phyloP scores from a whole-genome alignment of 2,113 vertebrate species.

The Oreocharis arfaki region DNA sequence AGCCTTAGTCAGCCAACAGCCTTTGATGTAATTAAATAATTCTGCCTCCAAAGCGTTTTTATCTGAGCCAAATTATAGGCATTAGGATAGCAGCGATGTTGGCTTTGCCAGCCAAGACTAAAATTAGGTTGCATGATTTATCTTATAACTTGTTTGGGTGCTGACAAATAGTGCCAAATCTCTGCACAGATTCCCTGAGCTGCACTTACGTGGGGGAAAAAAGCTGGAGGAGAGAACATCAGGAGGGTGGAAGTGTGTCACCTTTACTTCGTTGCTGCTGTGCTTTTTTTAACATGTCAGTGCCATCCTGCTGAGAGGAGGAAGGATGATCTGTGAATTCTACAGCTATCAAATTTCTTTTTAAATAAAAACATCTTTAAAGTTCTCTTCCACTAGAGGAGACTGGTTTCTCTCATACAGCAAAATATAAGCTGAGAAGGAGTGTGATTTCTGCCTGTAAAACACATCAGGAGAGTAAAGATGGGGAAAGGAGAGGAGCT shows the following conservation, averaged over 20 bases:
- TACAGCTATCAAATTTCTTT: not conserved
- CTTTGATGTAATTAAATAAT: constrained; percentile 30
- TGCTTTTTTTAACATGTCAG: not conserved
- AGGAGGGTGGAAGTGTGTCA: not conserved
- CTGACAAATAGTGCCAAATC: not conserved
- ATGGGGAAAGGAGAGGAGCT: not conserved
- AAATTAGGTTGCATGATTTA: constrained; percentile 19
- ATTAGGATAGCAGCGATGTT: not conserved
- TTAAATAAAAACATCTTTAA: not conserved
- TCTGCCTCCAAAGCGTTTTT: not conserved
- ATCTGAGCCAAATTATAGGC: constrained; percentile 18
- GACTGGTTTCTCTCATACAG: not conserved
- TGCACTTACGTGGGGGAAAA: not conserved
- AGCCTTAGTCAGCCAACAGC: not conserved
- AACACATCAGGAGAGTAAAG: not conserved
- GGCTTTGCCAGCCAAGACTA: constrained; percentile 17
- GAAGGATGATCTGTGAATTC: not conserved
- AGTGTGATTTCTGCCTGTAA: not conserved
- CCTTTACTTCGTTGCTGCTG: not conserved
- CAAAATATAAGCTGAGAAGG: not conserved
- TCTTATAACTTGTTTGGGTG: constrained; percentile 28
- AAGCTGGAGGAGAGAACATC: not conserved
- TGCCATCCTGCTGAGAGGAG: not conserved
- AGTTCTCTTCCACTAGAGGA: not conserved
- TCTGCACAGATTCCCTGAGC: not conserved